Percentiles rank a stretch among this genome's conserved stretches.
These are phyloP conservation scores for Sitobion miscanthi DNA, from an alignment of 1,140 invertebrate species.

Conservation along the genomic window DNA sequence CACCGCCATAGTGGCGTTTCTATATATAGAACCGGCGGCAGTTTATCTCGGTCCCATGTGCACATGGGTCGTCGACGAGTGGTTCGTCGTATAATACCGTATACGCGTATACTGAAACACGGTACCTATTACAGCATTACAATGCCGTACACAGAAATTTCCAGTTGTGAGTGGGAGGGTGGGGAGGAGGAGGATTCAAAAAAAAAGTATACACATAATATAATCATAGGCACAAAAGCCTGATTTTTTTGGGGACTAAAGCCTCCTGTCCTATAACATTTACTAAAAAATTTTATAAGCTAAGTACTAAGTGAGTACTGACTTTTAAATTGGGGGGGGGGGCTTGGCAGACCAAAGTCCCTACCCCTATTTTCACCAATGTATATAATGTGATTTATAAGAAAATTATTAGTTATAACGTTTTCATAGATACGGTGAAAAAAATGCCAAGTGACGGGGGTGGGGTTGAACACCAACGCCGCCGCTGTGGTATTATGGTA, in stretches of 20 bases:
- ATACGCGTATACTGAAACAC: constrained; percentile 11
- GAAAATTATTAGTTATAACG: background rate
- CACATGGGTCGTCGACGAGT: constrained; percentile 39
- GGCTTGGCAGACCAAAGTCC: too few species aligned
- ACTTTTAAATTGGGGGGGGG: too few species aligned
- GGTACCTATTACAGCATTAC: background rate
- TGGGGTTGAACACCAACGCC: background rate
- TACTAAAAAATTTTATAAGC: too few species aligned
- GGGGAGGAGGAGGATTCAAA: background rate
- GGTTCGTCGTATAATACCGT: background rate
- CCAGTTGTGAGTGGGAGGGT: background rate
- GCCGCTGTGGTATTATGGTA: background rate
- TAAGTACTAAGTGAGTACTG: too few species aligned
- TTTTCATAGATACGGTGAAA: background rate
- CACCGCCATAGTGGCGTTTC: constrained; percentile 15
- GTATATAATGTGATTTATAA: background rate
- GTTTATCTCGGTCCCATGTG: constrained; percentile 54
- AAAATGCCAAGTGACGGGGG: background rate
- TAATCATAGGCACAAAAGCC: too few species aligned
- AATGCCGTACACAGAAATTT: background rate
- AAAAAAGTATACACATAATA: background rate
- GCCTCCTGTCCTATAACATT: too few species aligned
- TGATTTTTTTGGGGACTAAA: too few species aligned
- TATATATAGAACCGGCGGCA: constrained; percentile 51
- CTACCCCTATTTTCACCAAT: too few species aligned